Base-by-base conservation (phyloP, 1,140 invertebrate species). In the Papilio xuthus region DNA sequence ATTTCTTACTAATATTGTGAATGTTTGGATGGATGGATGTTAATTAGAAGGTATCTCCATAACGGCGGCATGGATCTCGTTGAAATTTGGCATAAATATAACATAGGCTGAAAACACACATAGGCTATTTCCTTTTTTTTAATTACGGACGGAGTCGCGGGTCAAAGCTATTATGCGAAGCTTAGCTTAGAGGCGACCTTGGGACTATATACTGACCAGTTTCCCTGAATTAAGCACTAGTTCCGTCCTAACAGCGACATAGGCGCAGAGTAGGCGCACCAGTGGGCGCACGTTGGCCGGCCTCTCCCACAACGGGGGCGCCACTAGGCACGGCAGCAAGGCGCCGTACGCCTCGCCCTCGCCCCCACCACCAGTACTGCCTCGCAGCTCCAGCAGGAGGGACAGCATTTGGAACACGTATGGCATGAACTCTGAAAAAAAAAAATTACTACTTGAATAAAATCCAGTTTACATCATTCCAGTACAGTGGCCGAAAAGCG, bases 401-500 rank as follows among this genome's bases (percentile, higher is more conserved):
- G 98, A 98, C 44, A 99, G 94, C 89, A 99, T 96, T 97, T 99
- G 99, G 92, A 99, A 99, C 47, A 99, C 97, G 92, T 99, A 99
- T 0, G 99, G 99, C 91, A 99, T 97, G 95, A 99, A 99, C 94
- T 99, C 99, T 97, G 89, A 3, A 94, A 82, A 41, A 37, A n/a
- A 72, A 44, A 42, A 4, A 70, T 28, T 28, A n/a, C n/a, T n/a
- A n/a, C n/a, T 6, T 6, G 6, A 32, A 32, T 32, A 32, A 32
- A 32, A 32, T 32, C 2, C 6, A 6, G 32, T 32, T 32, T 32
- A 32, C 32, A 32, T 32, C 6, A 32, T 32, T 32, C 32, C 32
- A 32, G 32, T 32, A 3, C 32, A 32, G 32, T 32, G 32, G 32
- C 6, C 32, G 32, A 32, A 32, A 32, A 32, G 32, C 32, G 6